These are phyloP conservation scores for Cyphomyrmex costatus DNA, from an alignment of 1,140 invertebrate species.

Conservation along the genomic window DNA sequence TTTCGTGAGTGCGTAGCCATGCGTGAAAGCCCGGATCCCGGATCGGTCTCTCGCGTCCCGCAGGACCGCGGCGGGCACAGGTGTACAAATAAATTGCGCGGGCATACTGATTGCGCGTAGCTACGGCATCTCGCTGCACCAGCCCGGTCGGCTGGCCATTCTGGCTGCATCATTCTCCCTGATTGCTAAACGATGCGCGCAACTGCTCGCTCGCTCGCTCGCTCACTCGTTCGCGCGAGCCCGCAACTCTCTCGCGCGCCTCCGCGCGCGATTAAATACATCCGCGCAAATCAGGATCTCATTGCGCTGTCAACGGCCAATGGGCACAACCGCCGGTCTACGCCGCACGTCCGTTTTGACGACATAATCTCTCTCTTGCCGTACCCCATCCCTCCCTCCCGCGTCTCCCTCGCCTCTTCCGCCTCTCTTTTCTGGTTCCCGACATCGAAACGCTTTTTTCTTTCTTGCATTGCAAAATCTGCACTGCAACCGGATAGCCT, in stretches of 20 bases:
- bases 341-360: conserved; percentile 68
- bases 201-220: conserved; percentile 76
- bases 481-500: conserved; percentile 36
- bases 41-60: conserved; percentile 63
- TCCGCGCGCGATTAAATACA: conserved; percentile 69
- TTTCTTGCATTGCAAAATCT: conserved; percentile 28
- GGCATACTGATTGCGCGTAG: conserved; percentile 66
- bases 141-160: conserved; percentile 64
- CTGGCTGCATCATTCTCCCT: conserved; percentile 80
- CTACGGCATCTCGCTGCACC: conserved; percentile 51
- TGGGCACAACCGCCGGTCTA: conserved; percentile 64
- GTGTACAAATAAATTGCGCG: conserved; percentile 78
- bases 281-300: conserved; percentile 76
- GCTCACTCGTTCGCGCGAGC: conserved; percentile 73
- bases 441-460: conserved; percentile 50
- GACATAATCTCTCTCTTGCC: conserved; percentile 71
- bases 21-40: conserved; percentile 35
- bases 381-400: neutral
- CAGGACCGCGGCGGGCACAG: conserved; percentile 65
- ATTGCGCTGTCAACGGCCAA: conserved; percentile 77
- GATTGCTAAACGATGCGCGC: conserved; percentile 81
- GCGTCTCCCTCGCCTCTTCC: conserved; percentile 1
- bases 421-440: conserved; percentile 39
- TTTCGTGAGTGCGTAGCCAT: neutral
- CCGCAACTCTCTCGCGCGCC: conserved; percentile 47